Evolutionary conservation across 2,888 invertebrate species (phyloP), one percentile per base, ranked within the genome.

Genomic region (Euzophera pinguis): DNA sequence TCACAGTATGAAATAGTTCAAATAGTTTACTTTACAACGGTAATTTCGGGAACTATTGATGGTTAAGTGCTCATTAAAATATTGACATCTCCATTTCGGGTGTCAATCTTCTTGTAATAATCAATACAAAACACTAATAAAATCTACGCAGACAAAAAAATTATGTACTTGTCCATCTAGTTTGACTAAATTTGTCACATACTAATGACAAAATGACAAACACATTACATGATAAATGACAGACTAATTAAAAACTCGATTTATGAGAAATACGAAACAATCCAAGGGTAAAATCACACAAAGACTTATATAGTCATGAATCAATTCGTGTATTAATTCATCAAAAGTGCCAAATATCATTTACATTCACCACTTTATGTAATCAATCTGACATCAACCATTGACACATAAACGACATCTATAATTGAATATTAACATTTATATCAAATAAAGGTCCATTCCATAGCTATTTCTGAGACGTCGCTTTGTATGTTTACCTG

Each of bases 1-100:
- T 80, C 74, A 77, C 72, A 76, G 39, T 45, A 50, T 39, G 49
- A 50, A 50, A 50, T 50, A 39, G 39, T 45, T 45, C 32, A 45
- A 45, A 45, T 32, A 9, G 45, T 45, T 45, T 34, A 45, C 32
- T 45, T 45, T 45, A 45, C 32, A 16, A 34, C 45, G 32, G 45
- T 45, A 32, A 45, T 45, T 45, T 45, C 14, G 10, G 9, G 45
- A 12, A 27, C 8, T 41, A 22, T n/a, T 17, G 13, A 13, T 38
- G n/a, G 13, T 17, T 17, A 41, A 22, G 22, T 22, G 5, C 22
- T 22, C 5, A 22, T 22, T 22, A 22, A 22, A 22, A 22, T 5
- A 22, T 22, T 22, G 2, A 22, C 22, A 22, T 22, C 5, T 22
- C 5, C 5, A 22, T 22, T 3, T n/a, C 3, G 5, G 5, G 5